Base-by-base conservation (phyloP, 1,140 invertebrate genomes). In the Melipona quadrifasciata region DNA sequence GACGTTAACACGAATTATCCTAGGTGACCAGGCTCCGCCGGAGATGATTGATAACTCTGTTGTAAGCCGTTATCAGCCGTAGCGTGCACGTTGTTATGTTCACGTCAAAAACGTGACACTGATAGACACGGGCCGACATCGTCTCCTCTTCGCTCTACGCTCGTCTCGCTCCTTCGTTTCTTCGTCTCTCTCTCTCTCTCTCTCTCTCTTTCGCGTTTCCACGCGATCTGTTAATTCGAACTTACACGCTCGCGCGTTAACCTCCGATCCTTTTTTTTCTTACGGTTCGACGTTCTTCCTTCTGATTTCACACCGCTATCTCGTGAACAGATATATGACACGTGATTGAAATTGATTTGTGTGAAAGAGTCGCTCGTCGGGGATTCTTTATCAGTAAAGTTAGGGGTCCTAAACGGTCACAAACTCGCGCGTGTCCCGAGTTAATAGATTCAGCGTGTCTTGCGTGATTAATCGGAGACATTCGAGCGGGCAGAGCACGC, bases 41-140 rank as follows among this genome's bases (percentile, higher is more conserved):
- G 80, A 90, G 85, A 91, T 92, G 91, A 92, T 92, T 88, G 91
- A 92, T 92, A 92, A 92, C 87, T 91, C 86, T 88, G 88, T 86
- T 91, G 90, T 90, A 88, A 81, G 71, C 68, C 81, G 85, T 91
- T 91, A 92, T 91, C 91, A 87, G 84, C 87, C 83, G 73, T 74
- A 75, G 70, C 82, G 72, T 91, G 91, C 91, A 88, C 87, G 90
- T 90, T 90, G 91, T 91, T 92, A 90, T 89, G 90, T 92, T 90
- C 87, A 75, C 72, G 91, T 91, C 89, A 90, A 74, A 77, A 82
- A 82, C 78, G 84, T 88, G 87, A 88, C 81, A 71, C 90, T 84
- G 85, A 87, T 86, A 86, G 87, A 90, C n/a, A n/a, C 90, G 85
- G 72, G 67, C 79, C 27, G 76, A 58, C 61, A 68, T 83, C 78